Conservation (phyloP, 1,140 invertebrate species). For the Camponotus vicinus region DNA sequence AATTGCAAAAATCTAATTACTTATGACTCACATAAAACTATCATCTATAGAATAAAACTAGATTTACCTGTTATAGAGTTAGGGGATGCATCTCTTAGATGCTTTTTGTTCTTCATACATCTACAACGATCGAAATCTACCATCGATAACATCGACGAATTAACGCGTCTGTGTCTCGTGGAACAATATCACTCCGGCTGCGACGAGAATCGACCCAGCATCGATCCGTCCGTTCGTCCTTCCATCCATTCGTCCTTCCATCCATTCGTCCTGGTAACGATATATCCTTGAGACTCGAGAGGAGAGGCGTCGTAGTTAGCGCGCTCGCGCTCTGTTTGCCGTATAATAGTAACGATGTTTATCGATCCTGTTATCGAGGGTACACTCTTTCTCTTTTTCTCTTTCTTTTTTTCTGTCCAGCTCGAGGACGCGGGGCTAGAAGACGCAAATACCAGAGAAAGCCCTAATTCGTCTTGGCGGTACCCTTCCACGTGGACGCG, state of each 20-base stretch:
- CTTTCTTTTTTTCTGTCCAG: slow-evolving; percentile 6
- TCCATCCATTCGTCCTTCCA: slow-evolving; percentile 48
- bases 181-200: neutral
- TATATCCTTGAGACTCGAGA: slow-evolving; percentile 82
- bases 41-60: neutral
- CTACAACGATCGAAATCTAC: neutral
- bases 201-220: slow-evolving; percentile 59
- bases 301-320: slow-evolving; percentile 78
- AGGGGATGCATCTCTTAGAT: neutral
- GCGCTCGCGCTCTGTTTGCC: slow-evolving; percentile 77
- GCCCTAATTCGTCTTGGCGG: slow-evolving; percentile 62
- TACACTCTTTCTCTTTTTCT: slow-evolving; percentile 61
- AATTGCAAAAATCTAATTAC: neutral
- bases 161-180: neutral
- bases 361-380: slow-evolving; percentile 83
- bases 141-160: neutral
- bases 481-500: slow-evolving; percentile 44
- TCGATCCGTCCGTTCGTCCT: slow-evolving; percentile 64
- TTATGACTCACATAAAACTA: neutral
- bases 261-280: slow-evolving; percentile 66
- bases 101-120: neutral
- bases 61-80: neutral
- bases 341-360: slow-evolving; percentile 84
- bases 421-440: slow-evolving; percentile 63
- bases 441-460: slow-evolving; percentile 72